Conservation (phyloP, 2,888 invertebrate species). For the Callyntrura sp. region DNA sequence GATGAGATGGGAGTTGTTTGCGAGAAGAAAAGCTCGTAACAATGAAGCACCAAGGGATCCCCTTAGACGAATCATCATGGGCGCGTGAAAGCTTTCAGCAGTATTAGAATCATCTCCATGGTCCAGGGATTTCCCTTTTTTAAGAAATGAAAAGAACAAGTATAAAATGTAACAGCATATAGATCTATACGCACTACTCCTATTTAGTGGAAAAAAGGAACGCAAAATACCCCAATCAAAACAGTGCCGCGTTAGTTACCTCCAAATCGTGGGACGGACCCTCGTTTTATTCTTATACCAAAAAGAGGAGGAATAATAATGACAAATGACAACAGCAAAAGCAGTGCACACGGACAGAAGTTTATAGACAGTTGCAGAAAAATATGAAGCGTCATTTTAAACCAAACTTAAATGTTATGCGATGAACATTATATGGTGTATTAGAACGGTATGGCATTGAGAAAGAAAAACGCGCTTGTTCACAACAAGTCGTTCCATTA, state of each 20-base stretch:
- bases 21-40: constrained; percentile 76
- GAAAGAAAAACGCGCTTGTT: constrained; percentile 9
- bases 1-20: constrained; percentile 58
- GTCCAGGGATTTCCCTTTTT: constrained; percentile 72
- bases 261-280: background rate
- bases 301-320: constrained; percentile 39
- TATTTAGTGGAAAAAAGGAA: too few relatives aligned
- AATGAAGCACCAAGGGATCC: constrained; percentile 82
- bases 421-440: background rate
- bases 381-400: background rate
- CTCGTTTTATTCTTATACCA: background rate
- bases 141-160: constrained; percentile 34
- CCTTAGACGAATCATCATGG: constrained; percentile 82
- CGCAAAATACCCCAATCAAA: too few relatives aligned
- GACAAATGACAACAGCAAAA: background rate
- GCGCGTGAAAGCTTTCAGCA: constrained; percentile 81
- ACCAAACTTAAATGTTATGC: background rate
- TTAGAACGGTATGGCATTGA: background rate
- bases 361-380: background rate
- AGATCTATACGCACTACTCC: too few relatives aligned
- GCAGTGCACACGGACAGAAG: background rate
- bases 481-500: constrained; percentile 57
- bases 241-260: background rate
- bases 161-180: background rate
- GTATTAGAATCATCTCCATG: constrained; percentile 79